These are phyloP conservation scores for Nylanderia fulva DNA, from an alignment of 1,140 invertebrate species.

Conservation along the genomic window DNA sequence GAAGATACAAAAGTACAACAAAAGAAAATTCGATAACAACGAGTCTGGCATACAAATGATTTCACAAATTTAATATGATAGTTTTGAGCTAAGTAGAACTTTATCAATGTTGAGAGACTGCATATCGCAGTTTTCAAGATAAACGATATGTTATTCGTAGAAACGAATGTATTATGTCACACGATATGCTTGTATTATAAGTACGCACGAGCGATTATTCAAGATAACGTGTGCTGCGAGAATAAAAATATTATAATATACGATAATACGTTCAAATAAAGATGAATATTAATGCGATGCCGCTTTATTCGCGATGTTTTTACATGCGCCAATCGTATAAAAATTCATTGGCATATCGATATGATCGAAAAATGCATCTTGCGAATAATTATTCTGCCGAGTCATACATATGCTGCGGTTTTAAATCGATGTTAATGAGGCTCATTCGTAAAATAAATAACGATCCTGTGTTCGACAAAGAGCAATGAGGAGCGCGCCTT, in stretches of 20 bases:
- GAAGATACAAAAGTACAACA: neutral
- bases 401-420: slow-evolving; percentile 34
- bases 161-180: slow-evolving; percentile 9
- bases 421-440: slow-evolving; percentile 58
- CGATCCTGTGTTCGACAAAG: slow-evolving; percentile 40
- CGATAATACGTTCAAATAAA: neutral
- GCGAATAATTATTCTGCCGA: neutral
- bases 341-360: slow-evolving; percentile 13
- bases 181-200: slow-evolving; percentile 21
- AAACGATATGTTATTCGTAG: neutral
- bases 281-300: slow-evolving; percentile 12
- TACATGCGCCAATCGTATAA: slow-evolving; percentile 12
- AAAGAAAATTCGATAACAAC: neutral
- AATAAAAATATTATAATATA: slow-evolving; percentile 32
- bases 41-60: neutral
- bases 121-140: neutral
- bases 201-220: slow-evolving; percentile 11
- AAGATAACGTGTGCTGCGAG: neutral
- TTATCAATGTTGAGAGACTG: neutral
- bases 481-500: slow-evolving; percentile 42
- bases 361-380: slow-evolving; percentile 28
- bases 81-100: neutral
- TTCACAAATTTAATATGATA: neutral
- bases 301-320: neutral
- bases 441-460: slow-evolving; percentile 65